Evolutionary conservation across 2,888 invertebrate species (phyloP).

Genomic region (Anarsia innoxiella): DNA sequence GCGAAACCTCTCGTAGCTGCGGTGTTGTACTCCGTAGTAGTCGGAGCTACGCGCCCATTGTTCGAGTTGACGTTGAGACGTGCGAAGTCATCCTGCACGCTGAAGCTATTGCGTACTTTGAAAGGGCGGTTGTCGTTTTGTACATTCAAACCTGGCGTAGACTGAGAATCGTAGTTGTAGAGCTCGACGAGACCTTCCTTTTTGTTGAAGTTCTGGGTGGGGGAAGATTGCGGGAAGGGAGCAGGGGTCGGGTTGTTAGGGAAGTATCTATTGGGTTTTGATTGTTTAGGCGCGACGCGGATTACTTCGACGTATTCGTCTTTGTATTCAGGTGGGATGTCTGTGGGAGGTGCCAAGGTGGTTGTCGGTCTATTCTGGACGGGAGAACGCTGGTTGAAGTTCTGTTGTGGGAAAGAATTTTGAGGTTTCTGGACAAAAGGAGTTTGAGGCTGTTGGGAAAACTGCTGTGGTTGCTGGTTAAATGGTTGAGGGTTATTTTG

Average conservation of each 20-base stretch:
- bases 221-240: constrained; percentile 39
- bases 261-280: constrained; percentile 37
- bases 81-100: constrained; percentile 46
- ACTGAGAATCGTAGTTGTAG: constrained; percentile 62
- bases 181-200: constrained; percentile 62
- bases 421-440: constrained; percentile 8
- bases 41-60: constrained; percentile 28
- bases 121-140: constrained; percentile 49
- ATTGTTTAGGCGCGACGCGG: constrained; percentile 52
- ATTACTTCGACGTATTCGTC: constrained; percentile 68
- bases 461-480: constrained; percentile 8
- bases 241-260: constrained; percentile 39
- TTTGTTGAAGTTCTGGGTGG: constrained; percentile 44
- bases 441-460: constrained; percentile 11
- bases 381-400: constrained; percentile 34
- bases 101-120: constrained; percentile 56
- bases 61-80: constrained; percentile 36
- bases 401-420: constrained; percentile 18
- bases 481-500: constrained; percentile 5
- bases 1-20: constrained; percentile 32
- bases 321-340: constrained; percentile 54
- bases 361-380: constrained; percentile 33
- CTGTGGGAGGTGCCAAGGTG: constrained; percentile 32
- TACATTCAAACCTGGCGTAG: constrained; percentile 44
- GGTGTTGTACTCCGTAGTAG: constrained; percentile 39